These are phyloP conservation scores for Epirrita christyi DNA, from an alignment of 2,888 invertebrate genomes.

Conservation along the genomic window DNA sequence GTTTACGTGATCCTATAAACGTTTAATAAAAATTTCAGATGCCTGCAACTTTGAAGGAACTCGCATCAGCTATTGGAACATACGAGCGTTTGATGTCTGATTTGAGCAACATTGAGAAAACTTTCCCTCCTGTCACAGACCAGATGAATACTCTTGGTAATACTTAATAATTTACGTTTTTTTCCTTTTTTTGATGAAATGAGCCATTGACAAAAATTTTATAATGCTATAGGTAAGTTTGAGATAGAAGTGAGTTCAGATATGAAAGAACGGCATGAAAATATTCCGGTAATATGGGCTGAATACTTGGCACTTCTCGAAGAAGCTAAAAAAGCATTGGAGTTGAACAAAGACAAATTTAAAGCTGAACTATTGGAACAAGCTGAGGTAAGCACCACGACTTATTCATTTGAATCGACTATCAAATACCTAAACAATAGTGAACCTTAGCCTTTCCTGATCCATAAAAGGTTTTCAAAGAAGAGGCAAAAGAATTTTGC, in stretches of 20 bases:
- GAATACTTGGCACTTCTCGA: slow-evolving; percentile 88
- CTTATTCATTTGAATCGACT: background rate
- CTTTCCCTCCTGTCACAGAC: slow-evolving; percentile 90
- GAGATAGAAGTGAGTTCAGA: slow-evolving; percentile 88
- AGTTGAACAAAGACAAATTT: slow-evolving; percentile 89
- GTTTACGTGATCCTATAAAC: background rate
- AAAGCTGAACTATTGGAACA: slow-evolving; percentile 89
- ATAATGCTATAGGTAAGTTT: slow-evolving; percentile 84
- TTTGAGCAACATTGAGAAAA: slow-evolving; percentile 85
- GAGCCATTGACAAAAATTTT: background rate
- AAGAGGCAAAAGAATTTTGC: slow-evolving; percentile 87
- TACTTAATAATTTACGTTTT: background rate
- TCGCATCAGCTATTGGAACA: slow-evolving; percentile 87
- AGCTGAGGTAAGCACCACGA: slow-evolving; percentile 79
- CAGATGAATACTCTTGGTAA: slow-evolving; percentile 88
- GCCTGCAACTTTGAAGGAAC: slow-evolving; percentile 90
- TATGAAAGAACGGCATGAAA: slow-evolving; percentile 82
- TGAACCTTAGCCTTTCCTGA: slow-evolving; percentile 1
- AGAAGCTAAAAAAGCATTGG: slow-evolving; percentile 90
- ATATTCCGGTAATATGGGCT: slow-evolving; percentile 87
- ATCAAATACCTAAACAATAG: background rate
- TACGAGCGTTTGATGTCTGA: slow-evolving; percentile 89
- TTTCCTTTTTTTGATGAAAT: too few species aligned
- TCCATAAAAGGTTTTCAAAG: slow-evolving; percentile 84
- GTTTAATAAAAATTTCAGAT: slow-evolving; percentile 59